Evolutionary conservation across 2,797 vertebrate species (phyloP).

Genomic region (Pangasius krempfi): DNA sequence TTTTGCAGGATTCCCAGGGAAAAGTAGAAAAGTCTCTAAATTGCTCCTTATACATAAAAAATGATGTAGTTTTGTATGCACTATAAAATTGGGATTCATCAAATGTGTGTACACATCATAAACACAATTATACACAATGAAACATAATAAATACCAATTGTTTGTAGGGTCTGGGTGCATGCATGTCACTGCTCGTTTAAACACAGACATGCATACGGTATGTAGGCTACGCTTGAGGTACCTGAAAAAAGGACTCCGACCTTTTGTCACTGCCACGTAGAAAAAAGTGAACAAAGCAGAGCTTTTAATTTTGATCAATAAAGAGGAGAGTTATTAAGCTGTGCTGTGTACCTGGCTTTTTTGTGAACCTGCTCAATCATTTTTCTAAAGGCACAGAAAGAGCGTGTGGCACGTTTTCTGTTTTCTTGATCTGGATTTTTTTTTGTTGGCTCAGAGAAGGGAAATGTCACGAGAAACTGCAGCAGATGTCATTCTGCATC

Average conservation of each 20-base stretch:
- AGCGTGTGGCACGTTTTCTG: background rate
- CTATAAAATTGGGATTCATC: background rate
- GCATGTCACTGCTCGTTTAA: background rate
- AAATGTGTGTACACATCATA: background rate
- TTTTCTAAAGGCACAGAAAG: too few species aligned
- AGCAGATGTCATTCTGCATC: conserved; percentile 43
- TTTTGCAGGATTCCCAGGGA: background rate
- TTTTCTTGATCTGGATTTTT: background rate
- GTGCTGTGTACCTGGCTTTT: background rate
- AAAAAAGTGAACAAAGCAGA: too few species aligned
- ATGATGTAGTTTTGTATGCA: background rate
- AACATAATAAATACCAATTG: background rate
- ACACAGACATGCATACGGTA: background rate
- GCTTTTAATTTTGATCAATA: background rate
- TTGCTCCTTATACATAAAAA: background rate
- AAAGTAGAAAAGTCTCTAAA: background rate
- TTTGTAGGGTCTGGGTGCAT: background rate
- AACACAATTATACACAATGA: background rate
- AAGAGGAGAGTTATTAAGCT: background rate
- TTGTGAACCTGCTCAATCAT: too few species aligned
- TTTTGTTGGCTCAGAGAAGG: background rate
- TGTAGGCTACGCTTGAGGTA: background rate
- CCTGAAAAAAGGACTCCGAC: background rate
- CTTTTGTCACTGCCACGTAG: too few species aligned
- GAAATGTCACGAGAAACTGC: conserved; percentile 39